Percentiles rank a stretch among this genome's conserved stretches.
phyloP scores from a whole-genome alignment of 1,140 invertebrate genomes.

The Dinoponera quadriceps region DNA sequence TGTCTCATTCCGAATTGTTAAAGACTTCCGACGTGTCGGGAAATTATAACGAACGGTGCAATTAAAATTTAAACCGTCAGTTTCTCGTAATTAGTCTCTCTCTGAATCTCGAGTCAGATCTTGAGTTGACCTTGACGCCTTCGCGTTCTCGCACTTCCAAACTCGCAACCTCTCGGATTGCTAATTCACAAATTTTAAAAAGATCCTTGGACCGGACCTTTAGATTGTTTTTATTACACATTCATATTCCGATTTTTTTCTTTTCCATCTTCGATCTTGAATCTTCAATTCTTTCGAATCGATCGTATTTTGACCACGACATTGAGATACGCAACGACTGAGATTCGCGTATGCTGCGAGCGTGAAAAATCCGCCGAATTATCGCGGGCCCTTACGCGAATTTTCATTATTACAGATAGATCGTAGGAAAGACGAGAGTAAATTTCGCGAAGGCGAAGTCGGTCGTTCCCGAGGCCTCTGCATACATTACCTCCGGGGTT shows the following conservation, averaged over 20 bases:
- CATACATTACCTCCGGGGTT: constrained; percentile 30
- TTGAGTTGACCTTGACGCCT: neutral
- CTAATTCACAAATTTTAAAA: neutral
- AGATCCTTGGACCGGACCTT: neutral
- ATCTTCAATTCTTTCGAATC: neutral
- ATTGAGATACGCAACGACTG: too few relatives aligned
- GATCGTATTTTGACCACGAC: too few relatives aligned
- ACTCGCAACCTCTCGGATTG: neutral
- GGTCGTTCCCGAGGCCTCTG: neutral
- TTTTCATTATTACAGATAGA: neutral
- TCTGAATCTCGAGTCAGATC: too few relatives aligned
- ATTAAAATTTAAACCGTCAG: neutral
- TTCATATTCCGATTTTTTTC: neutral
- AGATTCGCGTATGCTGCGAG: too few relatives aligned
- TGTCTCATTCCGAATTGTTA: constrained; percentile 1
- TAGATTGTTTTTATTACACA: neutral
- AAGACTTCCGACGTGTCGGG: neutral
- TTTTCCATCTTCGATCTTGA: neutral
- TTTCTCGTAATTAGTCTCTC: neutral
- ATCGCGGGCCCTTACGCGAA: neutral
- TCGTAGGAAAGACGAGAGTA: neutral
- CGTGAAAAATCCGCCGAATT: too few relatives aligned
- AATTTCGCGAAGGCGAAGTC: constrained; percentile 1
- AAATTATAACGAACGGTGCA: neutral
- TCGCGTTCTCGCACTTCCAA: neutral